A percentile compares a stretch with the other conserved stretches of the same genome.
These are phyloP conservation scores for Diplazon laetatorius DNA, from an alignment of 2,888 invertebrate genomes.

Conservation along the genomic window DNA sequence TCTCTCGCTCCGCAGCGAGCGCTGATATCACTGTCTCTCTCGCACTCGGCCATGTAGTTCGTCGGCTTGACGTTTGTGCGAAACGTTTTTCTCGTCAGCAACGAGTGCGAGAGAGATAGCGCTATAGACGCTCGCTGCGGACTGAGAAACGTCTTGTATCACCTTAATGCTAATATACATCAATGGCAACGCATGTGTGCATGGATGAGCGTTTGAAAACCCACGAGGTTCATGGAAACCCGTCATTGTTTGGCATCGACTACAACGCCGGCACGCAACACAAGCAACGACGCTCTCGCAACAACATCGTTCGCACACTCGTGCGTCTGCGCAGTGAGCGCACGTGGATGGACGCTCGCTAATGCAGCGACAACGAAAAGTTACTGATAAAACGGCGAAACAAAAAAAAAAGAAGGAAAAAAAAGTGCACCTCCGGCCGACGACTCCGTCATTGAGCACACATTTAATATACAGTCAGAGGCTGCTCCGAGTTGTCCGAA, in stretches of 20 bases:
- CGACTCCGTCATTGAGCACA: not conserved
- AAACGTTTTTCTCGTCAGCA: too few species aligned
- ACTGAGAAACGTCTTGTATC: too few species aligned
- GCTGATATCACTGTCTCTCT: too few species aligned
- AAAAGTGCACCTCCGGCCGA: not conserved
- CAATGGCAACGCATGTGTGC: constrained; percentile 4
- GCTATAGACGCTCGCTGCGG: too few species aligned
- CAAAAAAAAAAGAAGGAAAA: not conserved
- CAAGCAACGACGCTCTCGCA: not conserved
- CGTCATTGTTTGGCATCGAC: not conserved
- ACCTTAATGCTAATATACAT: constrained; percentile 15
- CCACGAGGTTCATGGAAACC: not conserved
- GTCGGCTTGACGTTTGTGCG: too few species aligned
- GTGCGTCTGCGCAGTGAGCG: not conserved
- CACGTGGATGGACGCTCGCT: constrained; percentile 21
- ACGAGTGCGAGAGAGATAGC: too few species aligned
- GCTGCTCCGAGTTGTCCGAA: too few species aligned
- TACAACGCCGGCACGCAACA: not conserved
- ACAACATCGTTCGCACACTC: constrained; percentile 2
- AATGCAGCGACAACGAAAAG: constrained; percentile 8
- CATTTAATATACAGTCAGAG: too few species aligned
- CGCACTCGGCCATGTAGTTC: too few species aligned
- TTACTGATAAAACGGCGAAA: constrained; percentile 3
- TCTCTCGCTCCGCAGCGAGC: too few species aligned
- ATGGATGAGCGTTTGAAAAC: not conserved